Conservation (phyloP, 2,113 vertebrate genomes). For the Fulica atra region DNA sequence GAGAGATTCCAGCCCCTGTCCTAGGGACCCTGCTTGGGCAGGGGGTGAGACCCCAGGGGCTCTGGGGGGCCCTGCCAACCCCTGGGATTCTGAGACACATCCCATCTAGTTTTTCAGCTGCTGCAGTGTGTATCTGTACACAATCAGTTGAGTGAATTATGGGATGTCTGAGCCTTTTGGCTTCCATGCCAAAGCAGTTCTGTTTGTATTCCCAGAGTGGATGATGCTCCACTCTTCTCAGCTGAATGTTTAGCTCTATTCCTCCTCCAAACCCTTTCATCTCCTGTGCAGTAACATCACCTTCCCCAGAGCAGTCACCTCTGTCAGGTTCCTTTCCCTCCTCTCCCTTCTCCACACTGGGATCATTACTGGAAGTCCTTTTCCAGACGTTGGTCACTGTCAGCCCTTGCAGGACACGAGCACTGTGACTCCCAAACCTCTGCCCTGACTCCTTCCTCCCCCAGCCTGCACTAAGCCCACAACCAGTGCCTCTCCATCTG, state of each 20-base stretch:
- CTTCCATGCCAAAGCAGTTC: neutral
- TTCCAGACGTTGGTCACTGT: too few species aligned
- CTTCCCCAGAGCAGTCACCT: neutral
- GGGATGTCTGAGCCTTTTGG: neutral
- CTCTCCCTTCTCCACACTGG: neutral
- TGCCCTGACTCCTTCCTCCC: neutral
- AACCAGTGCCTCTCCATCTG: accelerated
- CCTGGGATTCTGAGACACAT: neutral
- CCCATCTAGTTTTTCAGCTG: neutral
- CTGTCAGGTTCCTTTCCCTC: neutral
- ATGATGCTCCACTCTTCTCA: too few species aligned
- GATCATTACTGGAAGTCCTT: neutral
- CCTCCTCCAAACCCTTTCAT: neutral
- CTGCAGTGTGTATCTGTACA: neutral
- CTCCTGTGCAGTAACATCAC: accelerated
- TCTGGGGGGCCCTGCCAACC: too few species aligned
- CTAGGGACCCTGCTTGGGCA: too few species aligned
- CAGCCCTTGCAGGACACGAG: neutral
- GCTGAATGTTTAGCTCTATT: neutral
- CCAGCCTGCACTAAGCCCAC: neutral
- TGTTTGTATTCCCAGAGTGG: neutral
- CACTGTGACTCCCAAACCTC: neutral
- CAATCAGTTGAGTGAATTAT: neutral
- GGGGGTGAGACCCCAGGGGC: too few species aligned
- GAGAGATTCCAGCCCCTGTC: too few species aligned